These are phyloP conservation scores for Drosophila prolongata DNA, from an alignment of 2,888 invertebrate genomes.

Conservation along the genomic window DNA sequence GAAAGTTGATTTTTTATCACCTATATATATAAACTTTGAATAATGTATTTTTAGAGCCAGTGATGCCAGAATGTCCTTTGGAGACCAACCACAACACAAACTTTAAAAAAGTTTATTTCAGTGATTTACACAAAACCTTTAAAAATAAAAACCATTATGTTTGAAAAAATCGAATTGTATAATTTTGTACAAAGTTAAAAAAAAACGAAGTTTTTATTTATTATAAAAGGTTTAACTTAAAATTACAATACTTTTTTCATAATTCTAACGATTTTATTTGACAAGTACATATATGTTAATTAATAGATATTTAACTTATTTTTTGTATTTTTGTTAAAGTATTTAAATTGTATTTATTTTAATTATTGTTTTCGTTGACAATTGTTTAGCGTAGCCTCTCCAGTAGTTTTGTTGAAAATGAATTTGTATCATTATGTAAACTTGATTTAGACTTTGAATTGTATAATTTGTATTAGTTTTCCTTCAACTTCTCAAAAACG, in stretches of 20 bases:
- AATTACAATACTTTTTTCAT: background rate
- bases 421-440: conserved; percentile 26
- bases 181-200: background rate
- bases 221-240: conserved; percentile 6
- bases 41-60: conserved; percentile 24
- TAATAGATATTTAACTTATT: conserved; percentile 10
- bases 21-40: conserved; percentile 9
- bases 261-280: background rate
- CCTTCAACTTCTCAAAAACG: conserved; percentile 50
- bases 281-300: conserved; percentile 22
- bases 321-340: conserved; percentile 36
- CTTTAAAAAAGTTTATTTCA: background rate
- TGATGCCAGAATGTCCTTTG: conserved; percentile 11
- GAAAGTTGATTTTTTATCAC: conserved; percentile 54
- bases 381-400: conserved; percentile 42
- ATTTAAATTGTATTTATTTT: conserved; percentile 30
- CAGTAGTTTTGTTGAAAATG: conserved; percentile 25
- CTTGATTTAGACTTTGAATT: conserved; percentile 32
- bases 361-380: conserved; percentile 36
- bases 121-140: background rate
- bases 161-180: background rate
- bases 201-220: conserved; percentile 9
- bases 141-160: background rate
- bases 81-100: conserved; percentile 1
- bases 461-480: conserved; percentile 43